Evolutionary conservation across 2,797 vertebrate genomes (phyloP).

Genomic region (Labroides dimidiatus): DNA sequence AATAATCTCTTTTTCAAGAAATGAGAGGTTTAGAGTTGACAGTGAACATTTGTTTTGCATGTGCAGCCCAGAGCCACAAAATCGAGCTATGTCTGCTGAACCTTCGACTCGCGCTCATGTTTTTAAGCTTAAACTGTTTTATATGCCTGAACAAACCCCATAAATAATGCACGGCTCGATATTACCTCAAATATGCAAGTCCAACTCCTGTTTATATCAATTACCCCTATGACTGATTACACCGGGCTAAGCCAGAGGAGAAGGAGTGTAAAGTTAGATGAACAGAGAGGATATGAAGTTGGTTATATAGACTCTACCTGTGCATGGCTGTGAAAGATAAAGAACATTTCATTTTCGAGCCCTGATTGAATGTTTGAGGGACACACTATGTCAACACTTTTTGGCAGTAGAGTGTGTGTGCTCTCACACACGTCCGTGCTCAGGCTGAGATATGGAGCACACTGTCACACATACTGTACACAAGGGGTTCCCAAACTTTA

Average conservation of each 20-base stretch:
- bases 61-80: no score
- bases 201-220: slow-evolving; percentile 63
- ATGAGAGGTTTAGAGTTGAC: no score
- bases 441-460: slow-evolving; percentile 10
- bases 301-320: slow-evolving; percentile 59
- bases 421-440: neutral
- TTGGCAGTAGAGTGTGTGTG: slow-evolving; percentile 19
- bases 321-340: slow-evolving; percentile 57
- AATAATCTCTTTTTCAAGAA: no score
- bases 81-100: neutral
- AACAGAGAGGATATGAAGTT: slow-evolving; percentile 39
- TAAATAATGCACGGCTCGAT: slow-evolving; percentile 18
- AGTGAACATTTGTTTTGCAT: no score
- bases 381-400: slow-evolving; percentile 67
- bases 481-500: no score
- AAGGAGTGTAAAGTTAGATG: slow-evolving; percentile 55
- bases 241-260: slow-evolving; percentile 55
- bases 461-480: slow-evolving; percentile 4
- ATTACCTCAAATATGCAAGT: slow-evolving; percentile 19
- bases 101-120: neutral
- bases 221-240: slow-evolving; percentile 70
- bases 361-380: slow-evolving; percentile 77
- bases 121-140: neutral
- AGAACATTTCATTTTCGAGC: slow-evolving; percentile 69
- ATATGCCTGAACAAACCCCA: slow-evolving; percentile 1